A percentile compares a stretch with the other conserved stretches of the same genome.
phyloP scores from a whole-genome alignment of 2,888 invertebrate species.

The Nymphalis polychloros region DNA sequence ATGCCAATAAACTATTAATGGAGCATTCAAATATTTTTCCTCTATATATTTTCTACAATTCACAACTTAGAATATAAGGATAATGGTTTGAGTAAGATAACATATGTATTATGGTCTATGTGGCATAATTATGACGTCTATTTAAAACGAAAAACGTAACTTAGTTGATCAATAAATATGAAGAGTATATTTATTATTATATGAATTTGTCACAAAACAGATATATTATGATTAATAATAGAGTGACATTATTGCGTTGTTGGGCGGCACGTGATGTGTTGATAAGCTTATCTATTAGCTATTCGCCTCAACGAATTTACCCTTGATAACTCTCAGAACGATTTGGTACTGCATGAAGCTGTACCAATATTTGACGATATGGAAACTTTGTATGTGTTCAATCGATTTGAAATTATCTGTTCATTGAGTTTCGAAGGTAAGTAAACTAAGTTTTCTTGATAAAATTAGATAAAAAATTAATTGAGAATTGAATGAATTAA shows the following conservation, averaged over 20 bases:
- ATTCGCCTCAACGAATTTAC: constrained; percentile 60
- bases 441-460: constrained; percentile 18
- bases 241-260: constrained; percentile 49
- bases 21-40: constrained; percentile 28
- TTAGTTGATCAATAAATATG: constrained; percentile 9
- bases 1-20: constrained; percentile 66
- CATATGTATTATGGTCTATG: too few relatives aligned
- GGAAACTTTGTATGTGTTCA: constrained; percentile 60
- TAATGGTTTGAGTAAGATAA: too few relatives aligned
- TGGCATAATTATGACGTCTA: too few relatives aligned
- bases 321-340: constrained; percentile 49
- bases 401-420: constrained; percentile 54
- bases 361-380: constrained; percentile 56
- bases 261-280: constrained; percentile 47
- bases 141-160: too few relatives aligned
- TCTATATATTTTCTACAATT: not conserved
- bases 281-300: constrained; percentile 67
- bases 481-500: not conserved
- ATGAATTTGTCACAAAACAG: constrained; percentile 47
- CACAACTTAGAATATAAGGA: not conserved
- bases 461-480: constrained; percentile 1
- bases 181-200: constrained; percentile 29
- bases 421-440: constrained; percentile 43
- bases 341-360: constrained; percentile 46
- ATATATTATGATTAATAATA: constrained; percentile 53